Evolutionary conservation across 1,140 invertebrate genomes (phyloP), one percentile per base, ranked within the genome.

Genomic region (Trachymyrmex cornetzi): DNA sequence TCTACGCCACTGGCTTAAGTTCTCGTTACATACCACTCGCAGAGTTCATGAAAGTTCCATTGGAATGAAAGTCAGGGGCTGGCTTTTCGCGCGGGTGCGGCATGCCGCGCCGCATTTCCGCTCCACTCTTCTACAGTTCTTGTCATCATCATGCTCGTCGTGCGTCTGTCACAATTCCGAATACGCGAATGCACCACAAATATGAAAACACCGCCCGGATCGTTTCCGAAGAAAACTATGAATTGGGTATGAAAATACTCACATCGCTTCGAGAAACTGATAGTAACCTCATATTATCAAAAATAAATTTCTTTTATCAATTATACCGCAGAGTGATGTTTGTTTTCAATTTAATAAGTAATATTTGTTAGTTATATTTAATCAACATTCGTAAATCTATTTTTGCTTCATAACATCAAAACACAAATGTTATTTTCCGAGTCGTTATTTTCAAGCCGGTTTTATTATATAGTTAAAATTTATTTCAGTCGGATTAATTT

Each of bases 1-100:
- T 77, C 86, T 72, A 81, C 85, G 89, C 67, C 88, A 85, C 57
- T 89, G 88, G 80, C 19, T 89, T 64, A 87, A 85, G 79, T 90
- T 87, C 77, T 90, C 85, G 88, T 90, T 90, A 89, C 84, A 77
- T 57, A 89, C 71, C 67, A 64, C 64, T n/a, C 44, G 69, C 55
- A 59, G 38, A 88, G 87, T 91, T 90, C 89, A 90, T 90, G 87
- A 91, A 91, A 89, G 87, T 90, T 91, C 85, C 89, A 91, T 89
- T 61, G 87, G 87, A 72, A 87, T 67, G 79, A 89, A 89, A 89
- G 61, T 90, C 86, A 82, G 27, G 9, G 14, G 50, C 57, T 81
- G 72, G 27, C 67, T 57, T 69, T 88, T 61, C 86, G 72, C 86
- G 72, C 61, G 71, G 16, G 63, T 53, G 63, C 61, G 61, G 77